Conservation (phyloP, 2,797 vertebrate species). For the Rousettus madagascariensis region DNA sequence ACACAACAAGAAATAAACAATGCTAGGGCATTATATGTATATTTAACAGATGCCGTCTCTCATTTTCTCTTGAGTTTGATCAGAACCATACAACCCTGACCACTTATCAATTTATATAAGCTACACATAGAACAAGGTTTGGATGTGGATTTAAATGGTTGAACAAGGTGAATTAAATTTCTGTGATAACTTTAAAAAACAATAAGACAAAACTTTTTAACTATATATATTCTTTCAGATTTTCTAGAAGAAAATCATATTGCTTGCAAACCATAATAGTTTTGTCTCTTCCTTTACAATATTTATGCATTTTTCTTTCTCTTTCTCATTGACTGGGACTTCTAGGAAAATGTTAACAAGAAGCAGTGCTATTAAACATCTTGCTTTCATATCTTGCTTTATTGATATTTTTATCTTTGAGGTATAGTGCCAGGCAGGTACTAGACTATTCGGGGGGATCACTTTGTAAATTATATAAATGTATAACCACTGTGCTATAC, state of each 20-base stretch:
- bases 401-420: background rate
- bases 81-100: background rate
- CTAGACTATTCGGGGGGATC: too few species aligned
- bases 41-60: background rate
- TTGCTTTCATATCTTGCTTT: background rate
- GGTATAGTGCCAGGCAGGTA: too few species aligned
- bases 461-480: too few species aligned
- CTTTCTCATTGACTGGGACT: background rate
- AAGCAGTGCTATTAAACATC: background rate
- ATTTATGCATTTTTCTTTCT: conserved; percentile 4
- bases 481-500: too few species aligned
- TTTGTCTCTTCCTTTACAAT: background rate
- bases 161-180: background rate
- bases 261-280: background rate
- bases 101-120: background rate
- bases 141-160: background rate
- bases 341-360: background rate
- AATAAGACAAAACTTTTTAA: background rate
- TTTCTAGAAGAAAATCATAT: conserved; percentile 16
- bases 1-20: background rate
- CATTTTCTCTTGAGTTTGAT: background rate
- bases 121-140: background rate
- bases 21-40: background rate
- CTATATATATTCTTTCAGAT: background rate
- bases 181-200: background rate